Conservation (phyloP, 1,140 invertebrate genomes). For the Diorhabda elongata region DNA sequence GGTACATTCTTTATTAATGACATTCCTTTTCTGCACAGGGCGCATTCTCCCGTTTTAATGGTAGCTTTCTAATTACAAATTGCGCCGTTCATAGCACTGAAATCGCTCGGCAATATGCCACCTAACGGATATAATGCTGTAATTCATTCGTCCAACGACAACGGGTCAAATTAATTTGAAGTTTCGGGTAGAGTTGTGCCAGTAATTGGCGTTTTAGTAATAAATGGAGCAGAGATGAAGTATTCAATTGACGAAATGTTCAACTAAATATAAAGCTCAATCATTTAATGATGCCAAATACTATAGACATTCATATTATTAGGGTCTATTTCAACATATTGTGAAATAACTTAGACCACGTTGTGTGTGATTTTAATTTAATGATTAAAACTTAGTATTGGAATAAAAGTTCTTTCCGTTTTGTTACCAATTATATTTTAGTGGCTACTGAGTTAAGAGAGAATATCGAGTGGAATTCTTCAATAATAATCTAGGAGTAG, state of each 20-base stretch:
- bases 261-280: too few species aligned
- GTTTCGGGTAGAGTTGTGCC: constrained; percentile 24
- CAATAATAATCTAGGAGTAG: too few species aligned
- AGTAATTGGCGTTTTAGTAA: background rate
- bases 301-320: too few species aligned
- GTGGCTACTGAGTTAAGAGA: too few species aligned
- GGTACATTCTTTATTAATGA: constrained; percentile 43
- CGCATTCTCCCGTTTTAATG: constrained; percentile 25
- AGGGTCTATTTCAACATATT: too few species aligned
- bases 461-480: too few species aligned
- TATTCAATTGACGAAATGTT: background rate
- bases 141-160: constrained; percentile 40
- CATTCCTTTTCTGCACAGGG: constrained; percentile 30
- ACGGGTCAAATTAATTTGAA: constrained; percentile 43
- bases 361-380: too few species aligned
- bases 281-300: too few species aligned
- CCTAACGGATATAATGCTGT: constrained; percentile 41
- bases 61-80: constrained; percentile 39
- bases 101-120: constrained; percentile 43
- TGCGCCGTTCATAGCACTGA: constrained; percentile 35
- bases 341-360: too few species aligned
- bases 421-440: too few species aligned
- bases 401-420: too few species aligned
- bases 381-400: too few species aligned
- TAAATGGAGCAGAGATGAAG: background rate